phyloP scores from a whole-genome alignment of 92 coral and sea anemone genomes.

The Scolanthus callimorphus region DNA sequence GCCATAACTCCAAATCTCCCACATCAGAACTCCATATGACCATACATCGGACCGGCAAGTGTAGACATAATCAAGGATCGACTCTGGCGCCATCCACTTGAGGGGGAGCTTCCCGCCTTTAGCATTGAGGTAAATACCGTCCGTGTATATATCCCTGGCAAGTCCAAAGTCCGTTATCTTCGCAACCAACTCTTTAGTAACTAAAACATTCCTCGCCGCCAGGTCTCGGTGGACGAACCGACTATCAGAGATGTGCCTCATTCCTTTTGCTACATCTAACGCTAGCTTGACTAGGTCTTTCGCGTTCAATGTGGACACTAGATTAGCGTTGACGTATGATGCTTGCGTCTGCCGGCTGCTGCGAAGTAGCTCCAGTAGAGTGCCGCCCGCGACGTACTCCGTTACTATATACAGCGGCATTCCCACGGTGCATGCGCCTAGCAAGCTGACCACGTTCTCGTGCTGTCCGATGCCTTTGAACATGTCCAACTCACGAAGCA shows the following conservation, averaged over 20 bases:
- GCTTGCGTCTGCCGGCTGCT: slow-evolving; percentile 18
- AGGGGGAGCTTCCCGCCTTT: slow-evolving; percentile 31
- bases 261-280: slow-evolving; percentile 52
- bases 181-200: slow-evolving; percentile 31
- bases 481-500: slow-evolving; percentile 40
- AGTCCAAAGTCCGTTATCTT: slow-evolving; percentile 68
- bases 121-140: slow-evolving; percentile 48
- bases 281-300: slow-evolving; percentile 42
- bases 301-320: slow-evolving; percentile 17
- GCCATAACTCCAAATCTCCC: slow-evolving; percentile 69
- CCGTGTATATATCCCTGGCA: slow-evolving; percentile 44
- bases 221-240: slow-evolving; percentile 55
- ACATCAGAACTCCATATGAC: slow-evolving; percentile 63
- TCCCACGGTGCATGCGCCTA: slow-evolving; percentile 46
- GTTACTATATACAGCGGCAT: slow-evolving; percentile 50
- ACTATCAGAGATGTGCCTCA: slow-evolving; percentile 34
- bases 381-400: slow-evolving; percentile 56
- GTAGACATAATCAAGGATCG: slow-evolving; percentile 55
- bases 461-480: slow-evolving; percentile 47
- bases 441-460: slow-evolving; percentile 36
- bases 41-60: slow-evolving; percentile 64
- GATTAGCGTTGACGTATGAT: slow-evolving; percentile 30
- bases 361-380: slow-evolving; percentile 36
- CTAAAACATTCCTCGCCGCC: slow-evolving; percentile 50
- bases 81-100: slow-evolving; percentile 79